phyloP scores from a whole-genome alignment of 2,113 vertebrate genomes.

The Ifrita kowaldi region DNA sequence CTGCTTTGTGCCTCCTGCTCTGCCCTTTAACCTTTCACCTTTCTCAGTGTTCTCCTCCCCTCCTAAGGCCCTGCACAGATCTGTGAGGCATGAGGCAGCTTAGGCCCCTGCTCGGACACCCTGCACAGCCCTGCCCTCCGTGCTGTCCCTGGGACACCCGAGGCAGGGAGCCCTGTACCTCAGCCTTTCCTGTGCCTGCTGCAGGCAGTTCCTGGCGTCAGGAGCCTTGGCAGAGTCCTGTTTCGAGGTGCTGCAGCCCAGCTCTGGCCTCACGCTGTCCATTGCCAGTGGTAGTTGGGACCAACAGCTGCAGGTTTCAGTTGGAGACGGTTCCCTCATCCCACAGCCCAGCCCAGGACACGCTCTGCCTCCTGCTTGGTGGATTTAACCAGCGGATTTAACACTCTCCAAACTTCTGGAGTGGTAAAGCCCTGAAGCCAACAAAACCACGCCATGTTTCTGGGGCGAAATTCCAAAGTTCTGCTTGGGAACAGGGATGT shows the following conservation, averaged over 20 bases:
- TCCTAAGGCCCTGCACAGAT: background rate
- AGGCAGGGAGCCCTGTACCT: background rate
- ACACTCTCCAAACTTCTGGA: background rate
- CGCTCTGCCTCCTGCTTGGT: rapidly evolving
- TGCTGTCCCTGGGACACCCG: background rate
- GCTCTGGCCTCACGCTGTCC: rapidly evolving
- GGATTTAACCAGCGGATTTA: background rate
- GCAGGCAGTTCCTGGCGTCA: background rate
- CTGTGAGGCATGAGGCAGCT: rapidly evolving
- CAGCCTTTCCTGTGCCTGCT: rapidly evolving
- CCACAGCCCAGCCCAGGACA: background rate
- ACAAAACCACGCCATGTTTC: background rate
- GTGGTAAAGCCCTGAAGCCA: background rate
- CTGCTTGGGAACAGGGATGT: background rate
- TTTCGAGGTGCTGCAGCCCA: background rate
- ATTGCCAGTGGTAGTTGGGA: background rate
- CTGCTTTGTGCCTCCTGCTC: background rate
- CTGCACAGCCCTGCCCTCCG: background rate
- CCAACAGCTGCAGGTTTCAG: background rate
- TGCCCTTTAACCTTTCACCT: background rate
- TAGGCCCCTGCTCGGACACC: background rate
- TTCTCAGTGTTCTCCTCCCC: background rate
- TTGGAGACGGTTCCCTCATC: background rate
- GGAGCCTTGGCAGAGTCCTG: background rate
- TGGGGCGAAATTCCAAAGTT: background rate